Conservation (phyloP, 2,113 vertebrate species). For the Sorex fumeus region DNA sequence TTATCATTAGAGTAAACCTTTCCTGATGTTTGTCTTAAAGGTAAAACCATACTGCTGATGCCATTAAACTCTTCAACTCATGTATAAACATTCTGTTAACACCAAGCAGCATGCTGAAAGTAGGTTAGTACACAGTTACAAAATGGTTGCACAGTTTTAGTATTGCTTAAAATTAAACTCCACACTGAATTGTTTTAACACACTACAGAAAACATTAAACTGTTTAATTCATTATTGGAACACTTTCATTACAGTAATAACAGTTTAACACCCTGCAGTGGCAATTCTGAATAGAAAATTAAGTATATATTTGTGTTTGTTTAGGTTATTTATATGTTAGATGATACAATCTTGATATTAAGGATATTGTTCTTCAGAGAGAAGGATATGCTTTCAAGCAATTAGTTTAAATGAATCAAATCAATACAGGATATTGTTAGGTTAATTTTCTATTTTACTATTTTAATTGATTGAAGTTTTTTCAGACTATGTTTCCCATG, state of each 20-base stretch:
- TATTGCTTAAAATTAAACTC: slow-evolving; percentile 67
- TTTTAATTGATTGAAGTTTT: slow-evolving; percentile 62
- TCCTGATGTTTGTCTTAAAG: slow-evolving; percentile 54
- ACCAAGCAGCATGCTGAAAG: slow-evolving; percentile 37
- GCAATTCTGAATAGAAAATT: slow-evolving; percentile 81
- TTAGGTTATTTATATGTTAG: slow-evolving; percentile 62
- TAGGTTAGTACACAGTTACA: slow-evolving; percentile 58
- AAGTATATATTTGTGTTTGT: slow-evolving; percentile 75
- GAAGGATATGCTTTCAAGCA: slow-evolving; percentile 59
- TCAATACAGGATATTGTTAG: slow-evolving; percentile 70
- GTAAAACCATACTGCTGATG: slow-evolving; percentile 52
- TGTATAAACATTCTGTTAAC: slow-evolving; percentile 63
- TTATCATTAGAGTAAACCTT: background rate
- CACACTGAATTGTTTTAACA: slow-evolving; percentile 72
- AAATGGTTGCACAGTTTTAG: slow-evolving; percentile 43
- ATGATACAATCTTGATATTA: slow-evolving; percentile 21
- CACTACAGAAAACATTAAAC: slow-evolving; percentile 19
- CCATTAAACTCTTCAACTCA: slow-evolving; percentile 51
- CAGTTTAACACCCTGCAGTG: slow-evolving; percentile 78
- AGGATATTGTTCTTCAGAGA: slow-evolving; percentile 62
- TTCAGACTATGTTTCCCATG: background rate
- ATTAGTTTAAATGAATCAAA: slow-evolving; percentile 73
- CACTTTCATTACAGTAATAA: slow-evolving; percentile 75
- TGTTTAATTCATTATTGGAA: slow-evolving; percentile 80
- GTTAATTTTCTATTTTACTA: slow-evolving; percentile 62